Conservation (phyloP, 2,797 vertebrate species). For the Denticeps clupeoides region DNA sequence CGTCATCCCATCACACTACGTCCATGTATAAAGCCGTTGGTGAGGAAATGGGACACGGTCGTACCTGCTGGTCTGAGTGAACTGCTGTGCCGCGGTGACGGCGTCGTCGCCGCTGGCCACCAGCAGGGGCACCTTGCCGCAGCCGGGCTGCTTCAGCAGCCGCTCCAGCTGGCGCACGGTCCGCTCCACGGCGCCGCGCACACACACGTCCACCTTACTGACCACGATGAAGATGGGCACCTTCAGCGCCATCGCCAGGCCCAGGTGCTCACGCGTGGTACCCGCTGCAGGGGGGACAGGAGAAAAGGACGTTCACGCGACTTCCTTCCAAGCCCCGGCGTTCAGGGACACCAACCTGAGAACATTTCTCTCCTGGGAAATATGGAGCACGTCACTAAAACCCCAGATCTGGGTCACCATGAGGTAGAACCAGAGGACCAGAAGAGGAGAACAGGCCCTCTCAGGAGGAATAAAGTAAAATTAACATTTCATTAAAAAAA, state of each 20-base stretch:
- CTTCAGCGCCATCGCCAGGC: slow-evolving; percentile 71
- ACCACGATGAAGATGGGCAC: slow-evolving; percentile 80
- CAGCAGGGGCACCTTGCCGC: slow-evolving; percentile 77
- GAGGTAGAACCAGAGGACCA: too few species aligned
- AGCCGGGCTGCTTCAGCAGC: slow-evolving; percentile 76
- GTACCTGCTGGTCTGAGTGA: not conserved
- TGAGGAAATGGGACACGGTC: not conserved
- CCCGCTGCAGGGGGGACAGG: slow-evolving; percentile 52
- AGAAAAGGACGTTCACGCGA: too few species aligned
- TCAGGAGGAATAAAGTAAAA: too few species aligned
- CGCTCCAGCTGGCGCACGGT: slow-evolving; percentile 73
- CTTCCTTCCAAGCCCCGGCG: too few species aligned
- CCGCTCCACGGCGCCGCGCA: not conserved
- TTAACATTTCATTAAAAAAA: too few species aligned
- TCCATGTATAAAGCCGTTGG: not conserved
- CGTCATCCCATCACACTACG: too few species aligned
- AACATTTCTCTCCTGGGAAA: too few species aligned
- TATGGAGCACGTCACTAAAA: too few species aligned
- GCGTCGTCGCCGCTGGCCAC: slow-evolving; percentile 80
- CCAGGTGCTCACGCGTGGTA: slow-evolving; percentile 81
- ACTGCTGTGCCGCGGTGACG: slow-evolving; percentile 79
- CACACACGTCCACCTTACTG: slow-evolving; percentile 83
- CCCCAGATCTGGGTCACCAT: too few species aligned
- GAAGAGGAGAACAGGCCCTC: too few species aligned
- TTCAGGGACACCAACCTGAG: too few species aligned